Conservation (phyloP, 2,113 vertebrate genomes). For the Verasper variegatus region DNA sequence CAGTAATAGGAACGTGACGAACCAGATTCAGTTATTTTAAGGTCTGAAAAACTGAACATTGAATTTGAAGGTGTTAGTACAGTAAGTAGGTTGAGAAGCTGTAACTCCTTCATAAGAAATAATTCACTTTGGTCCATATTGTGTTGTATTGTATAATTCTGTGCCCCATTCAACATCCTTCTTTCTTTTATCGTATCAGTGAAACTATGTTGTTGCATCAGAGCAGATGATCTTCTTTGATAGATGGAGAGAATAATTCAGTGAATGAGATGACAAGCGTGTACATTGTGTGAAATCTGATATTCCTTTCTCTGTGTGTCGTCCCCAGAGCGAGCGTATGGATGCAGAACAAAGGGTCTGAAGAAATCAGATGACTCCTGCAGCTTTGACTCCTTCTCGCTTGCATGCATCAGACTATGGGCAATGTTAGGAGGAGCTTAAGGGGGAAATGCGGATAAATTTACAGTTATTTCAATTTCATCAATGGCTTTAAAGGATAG, state of each 20-base stretch:
- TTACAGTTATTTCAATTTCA: no score
- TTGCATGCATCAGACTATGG: no score
- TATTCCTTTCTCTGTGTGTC: constrained; percentile 14
- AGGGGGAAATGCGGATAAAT: no score
- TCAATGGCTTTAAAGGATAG: no score
- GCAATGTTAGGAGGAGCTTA: no score
- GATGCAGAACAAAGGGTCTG: not conserved
- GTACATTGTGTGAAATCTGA: constrained; percentile 40
- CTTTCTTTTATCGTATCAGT: not conserved
- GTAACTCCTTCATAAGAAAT: not conserved
- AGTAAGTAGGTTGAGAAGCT: not conserved
- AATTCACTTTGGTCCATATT: not conserved
- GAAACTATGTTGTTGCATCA: constrained; percentile 37
- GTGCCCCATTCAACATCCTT: no score
- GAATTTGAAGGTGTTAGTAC: no score
- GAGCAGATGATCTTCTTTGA: not conserved
- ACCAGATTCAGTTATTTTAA: no score
- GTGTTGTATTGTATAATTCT: not conserved
- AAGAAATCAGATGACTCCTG: constrained; percentile 22
- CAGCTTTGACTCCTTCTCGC: no score
- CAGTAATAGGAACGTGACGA: no score
- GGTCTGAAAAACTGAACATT: no score
- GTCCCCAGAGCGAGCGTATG: not conserved
- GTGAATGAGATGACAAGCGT: constrained; percentile 39
- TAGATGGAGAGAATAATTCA: constrained; percentile 9